Conservation (phyloP, 2,113 vertebrate species). For the Rhinolophus sinicus region DNA sequence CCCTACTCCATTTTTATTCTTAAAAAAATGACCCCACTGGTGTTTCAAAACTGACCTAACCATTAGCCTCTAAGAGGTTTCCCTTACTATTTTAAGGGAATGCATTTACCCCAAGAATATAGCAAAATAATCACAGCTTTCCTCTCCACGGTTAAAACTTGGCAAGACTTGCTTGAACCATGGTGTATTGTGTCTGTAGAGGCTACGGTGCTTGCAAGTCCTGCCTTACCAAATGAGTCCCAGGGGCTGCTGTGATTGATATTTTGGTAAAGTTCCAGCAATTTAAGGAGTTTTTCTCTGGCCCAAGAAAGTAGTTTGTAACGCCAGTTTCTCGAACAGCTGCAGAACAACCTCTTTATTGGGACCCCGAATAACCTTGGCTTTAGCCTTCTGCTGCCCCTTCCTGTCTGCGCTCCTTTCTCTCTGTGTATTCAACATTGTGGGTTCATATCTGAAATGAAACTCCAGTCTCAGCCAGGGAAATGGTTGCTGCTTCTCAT, state of each 20-base stretch:
- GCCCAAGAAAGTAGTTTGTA: background rate
- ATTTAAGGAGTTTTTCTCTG: conserved; percentile 5
- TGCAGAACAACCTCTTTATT: background rate
- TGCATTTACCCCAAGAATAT: background rate
- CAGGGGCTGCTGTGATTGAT: conserved; percentile 9
- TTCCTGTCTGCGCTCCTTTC: background rate
- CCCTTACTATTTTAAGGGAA: background rate
- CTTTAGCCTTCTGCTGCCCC: background rate
- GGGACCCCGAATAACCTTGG: background rate
- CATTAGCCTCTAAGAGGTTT: background rate
- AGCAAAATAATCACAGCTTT: background rate
- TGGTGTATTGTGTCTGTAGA: background rate
- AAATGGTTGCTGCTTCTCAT: background rate
- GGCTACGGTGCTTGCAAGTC: background rate
- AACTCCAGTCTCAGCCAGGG: background rate
- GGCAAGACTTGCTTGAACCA: background rate
- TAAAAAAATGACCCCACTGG: background rate
- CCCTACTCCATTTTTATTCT: background rate
- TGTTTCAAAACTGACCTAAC: background rate
- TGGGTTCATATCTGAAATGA: background rate
- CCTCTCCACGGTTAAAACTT: background rate
- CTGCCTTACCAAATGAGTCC: background rate
- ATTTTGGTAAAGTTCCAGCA: conserved; percentile 15
- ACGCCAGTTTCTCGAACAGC: background rate
- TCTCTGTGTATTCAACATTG: background rate